phyloP scores from a whole-genome alignment of 2,888 invertebrate genomes.

The Hydraecia micacea region DNA sequence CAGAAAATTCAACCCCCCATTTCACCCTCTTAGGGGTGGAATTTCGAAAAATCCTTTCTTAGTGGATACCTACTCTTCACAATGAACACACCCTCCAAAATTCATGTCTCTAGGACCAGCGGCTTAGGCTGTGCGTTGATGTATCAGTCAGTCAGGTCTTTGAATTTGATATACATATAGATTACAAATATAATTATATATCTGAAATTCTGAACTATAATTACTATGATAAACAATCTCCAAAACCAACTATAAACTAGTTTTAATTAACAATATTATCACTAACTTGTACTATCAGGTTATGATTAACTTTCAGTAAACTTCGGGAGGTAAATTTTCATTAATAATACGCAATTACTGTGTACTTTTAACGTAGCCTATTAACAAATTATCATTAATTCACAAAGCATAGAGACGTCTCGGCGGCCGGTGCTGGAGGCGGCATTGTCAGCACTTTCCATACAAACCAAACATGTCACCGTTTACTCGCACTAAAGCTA shows the following conservation, averaged over 20 bases:
- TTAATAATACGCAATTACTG: constrained; percentile 26
- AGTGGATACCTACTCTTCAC: too few species aligned
- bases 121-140: too few species aligned
- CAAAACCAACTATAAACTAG: constrained; percentile 17
- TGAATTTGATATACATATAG: too few species aligned
- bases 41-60: too few species aligned
- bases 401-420: neutral
- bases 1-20: too few species aligned
- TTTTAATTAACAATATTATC: constrained; percentile 25
- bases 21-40: too few species aligned
- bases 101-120: too few species aligned
- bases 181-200: too few species aligned
- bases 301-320: constrained; percentile 29
- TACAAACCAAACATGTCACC: neutral
- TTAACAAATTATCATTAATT: constrained; percentile 27
- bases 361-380: neutral
- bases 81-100: too few species aligned
- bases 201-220: neutral
- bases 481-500: too few species aligned
- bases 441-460: neutral
- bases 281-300: neutral
- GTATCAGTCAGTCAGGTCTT: too few species aligned
- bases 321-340: constrained; percentile 21
- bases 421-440: neutral
- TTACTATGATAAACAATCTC: constrained; percentile 15